Evolutionary conservation across 1,140 invertebrate species (phyloP).

Genomic region (Andricus grossulariae): DNA sequence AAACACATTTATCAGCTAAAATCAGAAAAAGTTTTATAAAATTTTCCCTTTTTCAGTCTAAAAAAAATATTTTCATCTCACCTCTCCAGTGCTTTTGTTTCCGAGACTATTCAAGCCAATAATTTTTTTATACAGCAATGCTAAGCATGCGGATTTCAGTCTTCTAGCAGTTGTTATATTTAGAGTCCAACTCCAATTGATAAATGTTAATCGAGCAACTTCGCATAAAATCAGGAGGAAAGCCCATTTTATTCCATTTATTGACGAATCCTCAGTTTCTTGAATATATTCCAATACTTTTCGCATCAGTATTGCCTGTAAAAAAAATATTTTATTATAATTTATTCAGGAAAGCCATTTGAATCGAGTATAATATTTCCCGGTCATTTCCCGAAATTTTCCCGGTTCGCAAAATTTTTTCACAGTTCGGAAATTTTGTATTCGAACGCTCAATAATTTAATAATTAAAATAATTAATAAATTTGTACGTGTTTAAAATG

Average conservation of each 20-base stretch:
- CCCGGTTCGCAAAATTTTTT: too few species aligned
- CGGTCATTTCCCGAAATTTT: too few species aligned
- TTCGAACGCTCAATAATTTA: too few species aligned
- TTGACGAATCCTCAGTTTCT: constrained; percentile 62
- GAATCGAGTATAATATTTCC: too few species aligned
- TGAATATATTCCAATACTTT: constrained; percentile 77
- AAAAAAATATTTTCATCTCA: constrained; percentile 58
- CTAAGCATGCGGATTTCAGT: constrained; percentile 78
- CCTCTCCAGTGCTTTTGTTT: constrained; percentile 79
- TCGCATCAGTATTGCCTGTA: constrained; percentile 78
- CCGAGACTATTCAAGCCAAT: constrained; percentile 77
- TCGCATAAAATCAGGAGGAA: constrained; percentile 76
- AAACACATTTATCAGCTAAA: constrained; percentile 82
- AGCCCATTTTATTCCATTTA: constrained; percentile 76
- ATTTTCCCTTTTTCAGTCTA: not conserved
- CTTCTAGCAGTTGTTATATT: constrained; percentile 80
- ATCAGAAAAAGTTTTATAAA: constrained; percentile 33
- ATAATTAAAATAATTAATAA: too few species aligned
- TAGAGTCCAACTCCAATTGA: constrained; percentile 79
- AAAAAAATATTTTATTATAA: constrained; percentile 8
- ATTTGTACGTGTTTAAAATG: too few species aligned
- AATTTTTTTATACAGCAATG: constrained; percentile 81
- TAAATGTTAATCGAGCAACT: constrained; percentile 77
- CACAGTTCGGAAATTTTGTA: too few species aligned
- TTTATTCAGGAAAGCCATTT: too few species aligned